Percentiles rank a stretch among this genome's conserved stretches.
phyloP scores from a whole-genome alignment of 2,888 invertebrate genomes.

The Drosophila cyrtoloma region DNA sequence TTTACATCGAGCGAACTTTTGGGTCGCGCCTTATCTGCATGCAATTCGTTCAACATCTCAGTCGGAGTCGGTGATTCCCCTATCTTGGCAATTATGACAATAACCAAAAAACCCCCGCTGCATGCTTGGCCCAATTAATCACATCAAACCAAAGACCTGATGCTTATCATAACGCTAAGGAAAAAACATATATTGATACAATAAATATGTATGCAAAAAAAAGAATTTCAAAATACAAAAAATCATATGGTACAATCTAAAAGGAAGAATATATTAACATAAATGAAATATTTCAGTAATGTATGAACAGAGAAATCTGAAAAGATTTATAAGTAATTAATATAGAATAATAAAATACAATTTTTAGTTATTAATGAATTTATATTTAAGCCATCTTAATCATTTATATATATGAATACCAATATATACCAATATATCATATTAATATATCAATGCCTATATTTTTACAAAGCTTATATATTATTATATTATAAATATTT shows the following conservation, averaged over 20 bases:
- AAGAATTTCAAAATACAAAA: neutral
- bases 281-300: too few relatives aligned
- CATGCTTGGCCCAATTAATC: neutral
- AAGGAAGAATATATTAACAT: too few relatives aligned
- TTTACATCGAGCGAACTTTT: conserved; percentile 26
- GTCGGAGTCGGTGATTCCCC: conserved; percentile 46
- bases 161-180: neutral
- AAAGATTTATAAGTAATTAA: too few relatives aligned
- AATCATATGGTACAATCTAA: too few relatives aligned
- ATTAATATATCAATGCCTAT: neutral
- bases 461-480: neutral
- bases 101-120: conserved; percentile 3
- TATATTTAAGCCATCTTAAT: too few relatives aligned
- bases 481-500: neutral
- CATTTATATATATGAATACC: neutral
- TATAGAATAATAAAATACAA: too few relatives aligned
- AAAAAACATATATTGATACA: neutral
- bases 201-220: neutral
- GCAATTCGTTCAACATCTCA: conserved; percentile 10
- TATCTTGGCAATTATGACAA: conserved; percentile 7
- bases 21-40: conserved; percentile 38
- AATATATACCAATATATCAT: neutral
- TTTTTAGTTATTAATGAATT: too few relatives aligned
- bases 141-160: neutral
- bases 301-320: too few relatives aligned